Conservation (phyloP, 2,888 invertebrate species). For the Mythimna lalbum region DNA sequence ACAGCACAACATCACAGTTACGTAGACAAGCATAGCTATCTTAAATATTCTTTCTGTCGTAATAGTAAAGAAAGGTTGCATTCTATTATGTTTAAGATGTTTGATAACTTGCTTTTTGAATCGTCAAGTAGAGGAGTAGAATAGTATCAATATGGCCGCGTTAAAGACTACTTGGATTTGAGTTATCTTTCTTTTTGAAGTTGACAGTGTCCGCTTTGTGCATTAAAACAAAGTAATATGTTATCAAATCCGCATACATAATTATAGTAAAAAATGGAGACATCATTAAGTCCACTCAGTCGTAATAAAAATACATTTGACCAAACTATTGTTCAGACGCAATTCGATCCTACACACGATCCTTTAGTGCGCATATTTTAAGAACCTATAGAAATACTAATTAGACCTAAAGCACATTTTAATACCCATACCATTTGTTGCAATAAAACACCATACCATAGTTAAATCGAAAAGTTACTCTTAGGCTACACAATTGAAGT, state of each 20-base stretch:
- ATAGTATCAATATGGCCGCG: constrained; percentile 5
- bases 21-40: constrained; percentile 48
- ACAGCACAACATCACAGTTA: constrained; percentile 57
- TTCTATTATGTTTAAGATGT: constrained; percentile 54
- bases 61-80: constrained; percentile 57
- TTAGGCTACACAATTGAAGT: constrained; percentile 65
- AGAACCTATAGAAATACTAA: constrained; percentile 28
- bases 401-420: constrained; percentile 38
- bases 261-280: too few relatives aligned
- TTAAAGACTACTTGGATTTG: constrained; percentile 16
- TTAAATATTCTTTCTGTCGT: constrained; percentile 47
- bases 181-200: background rate
- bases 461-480: constrained; percentile 59
- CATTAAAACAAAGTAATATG: background rate
- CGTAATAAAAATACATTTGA: constrained; percentile 5
- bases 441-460: constrained; percentile 46
- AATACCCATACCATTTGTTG: constrained; percentile 49
- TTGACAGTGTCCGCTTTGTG: background rate
- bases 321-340: constrained; percentile 26
- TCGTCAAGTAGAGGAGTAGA: constrained; percentile 27
- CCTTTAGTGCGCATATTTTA: constrained; percentile 25
- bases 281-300: too few relatives aligned
- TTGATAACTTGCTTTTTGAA: constrained; percentile 55
- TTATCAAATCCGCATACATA: background rate
- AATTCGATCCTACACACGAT: constrained; percentile 21